Conservation (phyloP, 1,140 invertebrate genomes). For the Hyphantria cunea region DNA sequence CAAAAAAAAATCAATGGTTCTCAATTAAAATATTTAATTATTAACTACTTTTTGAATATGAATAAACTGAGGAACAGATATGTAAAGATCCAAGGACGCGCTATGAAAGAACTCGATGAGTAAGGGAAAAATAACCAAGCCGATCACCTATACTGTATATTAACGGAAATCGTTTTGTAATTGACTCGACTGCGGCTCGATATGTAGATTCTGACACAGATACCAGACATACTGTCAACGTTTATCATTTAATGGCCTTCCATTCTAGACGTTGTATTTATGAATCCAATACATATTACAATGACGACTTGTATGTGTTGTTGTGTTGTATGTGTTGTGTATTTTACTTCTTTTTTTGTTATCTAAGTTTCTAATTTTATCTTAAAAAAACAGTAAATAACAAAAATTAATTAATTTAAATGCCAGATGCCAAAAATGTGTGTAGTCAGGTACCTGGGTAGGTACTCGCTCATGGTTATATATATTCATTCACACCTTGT, state of each 20-base stretch:
- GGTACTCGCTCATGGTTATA: too few species aligned
- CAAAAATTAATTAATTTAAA: too few species aligned
- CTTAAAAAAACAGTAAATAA: too few species aligned
- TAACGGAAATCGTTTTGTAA: constrained; percentile 32
- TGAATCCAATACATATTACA: too few species aligned
- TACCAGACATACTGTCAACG: constrained; percentile 12
- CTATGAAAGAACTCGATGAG: not conserved
- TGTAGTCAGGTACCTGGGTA: too few species aligned
- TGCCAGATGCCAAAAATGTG: too few species aligned
- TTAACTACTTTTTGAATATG: not conserved
- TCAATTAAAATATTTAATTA: not conserved
- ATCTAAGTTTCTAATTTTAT: too few species aligned
- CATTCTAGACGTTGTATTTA: not conserved
- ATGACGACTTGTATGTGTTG: too few species aligned
- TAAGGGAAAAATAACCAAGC: not conserved
- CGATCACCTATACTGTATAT: not conserved
- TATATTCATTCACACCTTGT: too few species aligned
- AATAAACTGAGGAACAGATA: not conserved
- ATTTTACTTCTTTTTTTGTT: too few species aligned
- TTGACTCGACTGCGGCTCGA: constrained; percentile 7
- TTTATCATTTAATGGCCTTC: not conserved
- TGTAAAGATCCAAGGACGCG: not conserved
- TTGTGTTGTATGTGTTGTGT: too few species aligned
- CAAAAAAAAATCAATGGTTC: too few species aligned
- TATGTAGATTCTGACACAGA: constrained; percentile 37